Evolutionary conservation across 2,113 vertebrate species (phyloP).

Genomic region (Sorex fumeus): DNA sequence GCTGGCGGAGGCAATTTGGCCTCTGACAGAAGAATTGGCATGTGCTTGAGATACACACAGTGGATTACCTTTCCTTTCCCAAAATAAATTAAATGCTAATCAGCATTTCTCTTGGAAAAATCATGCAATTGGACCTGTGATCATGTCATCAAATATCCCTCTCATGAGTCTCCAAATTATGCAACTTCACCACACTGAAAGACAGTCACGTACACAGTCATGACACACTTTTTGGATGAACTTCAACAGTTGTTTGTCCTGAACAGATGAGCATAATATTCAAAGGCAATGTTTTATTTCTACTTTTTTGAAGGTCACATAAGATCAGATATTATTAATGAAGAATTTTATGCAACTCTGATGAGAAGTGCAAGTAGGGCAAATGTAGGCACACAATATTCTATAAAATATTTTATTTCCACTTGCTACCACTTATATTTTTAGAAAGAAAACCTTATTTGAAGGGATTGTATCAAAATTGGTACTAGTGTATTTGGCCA

Average conservation of each 20-base stretch:
- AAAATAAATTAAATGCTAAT: constrained; percentile 60
- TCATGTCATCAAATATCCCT: constrained; percentile 52
- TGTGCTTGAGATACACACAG: not conserved
- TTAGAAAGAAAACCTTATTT: constrained; percentile 38
- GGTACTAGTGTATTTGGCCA: not conserved
- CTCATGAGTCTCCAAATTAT: not conserved
- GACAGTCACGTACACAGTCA: not conserved
- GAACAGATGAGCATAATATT: not conserved
- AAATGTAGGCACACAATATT: not conserved
- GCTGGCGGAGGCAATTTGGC: constrained; percentile 55
- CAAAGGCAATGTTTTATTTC: not conserved
- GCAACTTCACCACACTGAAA: not conserved
- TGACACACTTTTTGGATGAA: not conserved
- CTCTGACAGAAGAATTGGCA: constrained; percentile 50
- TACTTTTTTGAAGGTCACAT: not conserved
- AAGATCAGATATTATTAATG: not conserved
- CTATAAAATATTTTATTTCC: not conserved
- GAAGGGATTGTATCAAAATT: constrained; percentile 9
- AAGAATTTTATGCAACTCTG: not conserved
- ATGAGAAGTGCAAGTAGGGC: no score
- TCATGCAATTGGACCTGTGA: constrained; percentile 38
- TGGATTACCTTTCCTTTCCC: constrained; percentile 49
- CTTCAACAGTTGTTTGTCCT: not conserved
- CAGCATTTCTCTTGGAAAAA: constrained; percentile 62
- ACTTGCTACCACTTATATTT: not conserved